These are phyloP conservation scores for Alectura lathami DNA, from an alignment of 2,113 vertebrate species.

Conservation along the genomic window DNA sequence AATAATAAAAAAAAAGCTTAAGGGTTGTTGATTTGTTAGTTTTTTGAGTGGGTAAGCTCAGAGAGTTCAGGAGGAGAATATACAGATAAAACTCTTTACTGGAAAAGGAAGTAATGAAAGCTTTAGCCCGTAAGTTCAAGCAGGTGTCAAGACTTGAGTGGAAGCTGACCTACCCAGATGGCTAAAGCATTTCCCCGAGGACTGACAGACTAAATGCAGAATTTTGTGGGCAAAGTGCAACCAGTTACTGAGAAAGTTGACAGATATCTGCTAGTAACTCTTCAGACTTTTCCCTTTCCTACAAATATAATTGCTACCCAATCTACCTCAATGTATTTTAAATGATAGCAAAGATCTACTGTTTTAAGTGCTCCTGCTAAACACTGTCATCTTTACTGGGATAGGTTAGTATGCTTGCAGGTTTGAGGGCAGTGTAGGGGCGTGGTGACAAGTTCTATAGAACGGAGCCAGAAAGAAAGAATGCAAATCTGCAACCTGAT, in stretches of 20 bases:
- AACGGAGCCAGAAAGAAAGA: not conserved
- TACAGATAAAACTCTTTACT: not conserved
- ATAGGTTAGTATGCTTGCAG: not conserved
- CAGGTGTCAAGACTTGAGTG: not conserved
- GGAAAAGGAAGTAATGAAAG: not conserved
- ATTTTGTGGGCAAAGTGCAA: fast-evolving
- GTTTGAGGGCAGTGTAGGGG: not conserved
- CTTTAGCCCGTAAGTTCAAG: not conserved
- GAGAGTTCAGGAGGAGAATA: not conserved
- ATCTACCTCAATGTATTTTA: not conserved
- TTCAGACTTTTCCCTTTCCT: not conserved
- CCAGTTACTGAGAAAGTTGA: not conserved
- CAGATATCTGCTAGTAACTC: not conserved
- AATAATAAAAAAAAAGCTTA: not conserved
- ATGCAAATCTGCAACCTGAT: not conserved
- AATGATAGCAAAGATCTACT: not conserved
- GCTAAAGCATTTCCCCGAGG: not conserved
- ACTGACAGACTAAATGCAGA: not conserved
- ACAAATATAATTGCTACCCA: not conserved
- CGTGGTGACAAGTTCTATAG: not conserved
- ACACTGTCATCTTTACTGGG: not conserved
- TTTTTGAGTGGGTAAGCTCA: not conserved
- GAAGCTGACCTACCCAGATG: not conserved
- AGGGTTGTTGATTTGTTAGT: not conserved
- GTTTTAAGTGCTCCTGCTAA: not conserved